Evolutionary conservation across 2,888 invertebrate genomes (phyloP).

Genomic region (Dromius quadrimaculatus): DNA sequence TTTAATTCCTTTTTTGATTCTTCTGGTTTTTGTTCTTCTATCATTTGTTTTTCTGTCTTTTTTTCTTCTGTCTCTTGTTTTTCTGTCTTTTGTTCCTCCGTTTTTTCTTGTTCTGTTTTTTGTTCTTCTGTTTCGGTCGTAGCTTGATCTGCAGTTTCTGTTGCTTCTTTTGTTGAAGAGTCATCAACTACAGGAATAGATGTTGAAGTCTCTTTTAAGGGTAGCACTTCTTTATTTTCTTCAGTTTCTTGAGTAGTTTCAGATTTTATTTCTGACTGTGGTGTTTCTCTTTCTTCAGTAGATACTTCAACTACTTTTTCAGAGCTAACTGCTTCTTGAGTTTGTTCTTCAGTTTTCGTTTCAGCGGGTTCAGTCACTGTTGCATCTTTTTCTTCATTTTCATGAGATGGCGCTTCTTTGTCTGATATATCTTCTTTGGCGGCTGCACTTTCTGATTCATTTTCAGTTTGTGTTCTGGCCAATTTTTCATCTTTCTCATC

Average conservation of each 20-base stretch:
- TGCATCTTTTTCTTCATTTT: constrained; percentile 19
- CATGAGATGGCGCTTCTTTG: constrained; percentile 6
- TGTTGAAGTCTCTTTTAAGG: constrained; percentile 37
- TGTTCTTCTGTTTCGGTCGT: constrained; percentile 7
- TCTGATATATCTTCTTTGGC: constrained; percentile 46
- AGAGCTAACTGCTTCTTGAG: constrained; percentile 37
- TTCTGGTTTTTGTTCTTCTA: constrained; percentile 41
- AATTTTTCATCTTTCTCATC: not conserved
- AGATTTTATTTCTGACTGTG: not conserved
- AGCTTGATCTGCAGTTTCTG: constrained; percentile 38
- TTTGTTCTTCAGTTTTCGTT: constrained; percentile 39
- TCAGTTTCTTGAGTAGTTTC: constrained; percentile 14
- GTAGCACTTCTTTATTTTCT: constrained; percentile 37
- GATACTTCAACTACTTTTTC: not conserved
- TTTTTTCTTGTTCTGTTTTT: constrained; percentile 51
- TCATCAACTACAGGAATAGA: constrained; percentile 43
- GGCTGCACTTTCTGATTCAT: constrained; percentile 35
- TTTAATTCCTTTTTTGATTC: constrained; percentile 49
- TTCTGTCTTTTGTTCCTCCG: constrained; percentile 43
- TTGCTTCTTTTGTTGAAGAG: constrained; percentile 17
- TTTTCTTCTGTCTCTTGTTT: constrained; percentile 29
- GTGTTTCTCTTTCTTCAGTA: not conserved
- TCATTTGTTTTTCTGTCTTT: constrained; percentile 11
- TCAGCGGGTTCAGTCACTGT: constrained; percentile 50
- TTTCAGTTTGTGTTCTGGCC: too few species aligned